phyloP scores from a whole-genome alignment of 2,797 vertebrate genomes.

The Artibeus jamaicensis region DNA sequence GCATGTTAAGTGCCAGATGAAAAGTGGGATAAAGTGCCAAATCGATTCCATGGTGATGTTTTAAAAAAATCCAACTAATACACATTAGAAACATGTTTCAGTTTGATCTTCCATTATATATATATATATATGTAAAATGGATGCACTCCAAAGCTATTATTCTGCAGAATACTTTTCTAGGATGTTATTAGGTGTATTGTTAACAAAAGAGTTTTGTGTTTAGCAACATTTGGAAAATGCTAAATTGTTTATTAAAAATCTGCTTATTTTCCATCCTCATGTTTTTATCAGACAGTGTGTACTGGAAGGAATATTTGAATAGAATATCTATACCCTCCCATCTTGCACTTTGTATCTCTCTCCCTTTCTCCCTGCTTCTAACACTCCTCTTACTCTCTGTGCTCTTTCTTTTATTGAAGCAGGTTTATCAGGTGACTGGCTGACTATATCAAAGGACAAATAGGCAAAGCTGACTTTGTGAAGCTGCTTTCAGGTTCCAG shows the following conservation, averaged over 20 bases:
- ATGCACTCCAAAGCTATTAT: not conserved
- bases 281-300: not conserved
- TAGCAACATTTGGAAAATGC: not conserved
- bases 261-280: not conserved
- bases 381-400: not conserved
- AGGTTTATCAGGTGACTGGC: not conserved
- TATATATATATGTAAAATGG: not conserved
- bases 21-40: not conserved
- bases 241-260: not conserved
- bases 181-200: not conserved
- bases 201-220: not conserved
- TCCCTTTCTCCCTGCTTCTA: not conserved
- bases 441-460: not conserved
- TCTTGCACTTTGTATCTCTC: not conserved
- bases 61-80: not conserved
- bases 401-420: not conserved
- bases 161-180: not conserved
- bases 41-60: not conserved
- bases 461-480: not conserved
- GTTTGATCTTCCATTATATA: not conserved
- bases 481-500: not conserved
- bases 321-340: not conserved
- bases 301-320: not conserved
- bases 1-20: not conserved
- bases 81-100: not conserved